Percentiles rank a stretch among this genome's conserved stretches.
Evolutionary conservation across 2,113 vertebrate genomes (phyloP).

Genomic region (Ochotona princeps): DNA sequence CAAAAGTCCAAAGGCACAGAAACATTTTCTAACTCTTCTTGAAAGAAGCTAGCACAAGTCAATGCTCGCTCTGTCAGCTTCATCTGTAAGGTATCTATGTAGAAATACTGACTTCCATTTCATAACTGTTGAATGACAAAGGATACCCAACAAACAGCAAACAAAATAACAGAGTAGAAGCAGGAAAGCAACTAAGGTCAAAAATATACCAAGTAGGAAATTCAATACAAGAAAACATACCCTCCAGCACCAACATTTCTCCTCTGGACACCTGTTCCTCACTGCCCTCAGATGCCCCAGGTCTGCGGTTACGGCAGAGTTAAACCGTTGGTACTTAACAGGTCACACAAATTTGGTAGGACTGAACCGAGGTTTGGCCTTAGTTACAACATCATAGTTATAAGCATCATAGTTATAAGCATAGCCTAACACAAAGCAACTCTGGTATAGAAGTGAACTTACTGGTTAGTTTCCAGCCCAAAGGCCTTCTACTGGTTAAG

Average conservation of each 20-base stretch:
- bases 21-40: conserved; percentile 42
- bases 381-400: neutral
- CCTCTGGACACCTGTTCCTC: conserved; percentile 73
- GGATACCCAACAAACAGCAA: conserved; percentile 53
- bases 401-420: neutral
- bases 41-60: conserved; percentile 34
- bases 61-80: conserved; percentile 7
- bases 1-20: conserved; percentile 27
- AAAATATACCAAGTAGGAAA: conserved; percentile 75
- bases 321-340: conserved; percentile 37
- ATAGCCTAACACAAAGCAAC: conserved; percentile 14
- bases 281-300: conserved; percentile 72
- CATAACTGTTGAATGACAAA: conserved; percentile 21
- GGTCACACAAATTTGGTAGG: conserved; percentile 13
- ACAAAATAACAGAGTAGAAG: conserved; percentile 59
- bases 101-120: conserved; percentile 59
- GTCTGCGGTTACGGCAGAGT: conserved; percentile 17
- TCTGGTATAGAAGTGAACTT: conserved; percentile 2
- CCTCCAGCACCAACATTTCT: conserved; percentile 62
- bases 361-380: conserved; percentile 33
- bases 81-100: conserved; percentile 45
- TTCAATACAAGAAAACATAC: conserved; percentile 71
- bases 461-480: neutral
- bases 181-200: conserved; percentile 70
- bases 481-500: neutral